Evolutionary conservation across 2,113 vertebrate genomes (phyloP).

Genomic region (Melozone crissalis): DNA sequence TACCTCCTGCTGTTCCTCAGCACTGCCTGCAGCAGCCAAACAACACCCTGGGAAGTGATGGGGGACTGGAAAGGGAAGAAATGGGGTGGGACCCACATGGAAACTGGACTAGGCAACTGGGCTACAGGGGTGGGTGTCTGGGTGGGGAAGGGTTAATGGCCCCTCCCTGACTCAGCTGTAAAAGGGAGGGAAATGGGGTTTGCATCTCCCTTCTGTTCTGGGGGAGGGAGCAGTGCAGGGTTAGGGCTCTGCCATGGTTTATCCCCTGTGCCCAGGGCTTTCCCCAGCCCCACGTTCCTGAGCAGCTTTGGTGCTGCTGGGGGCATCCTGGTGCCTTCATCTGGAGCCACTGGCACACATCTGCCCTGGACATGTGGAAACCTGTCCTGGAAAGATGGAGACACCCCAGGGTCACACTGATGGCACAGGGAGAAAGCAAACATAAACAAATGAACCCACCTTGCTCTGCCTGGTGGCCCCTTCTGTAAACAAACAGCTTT

Average conservation of each 20-base stretch:
- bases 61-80: not conserved
- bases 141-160: not conserved
- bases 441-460: rapidly evolving
- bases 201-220: not conserved
- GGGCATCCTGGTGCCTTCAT: not conserved
- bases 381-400: rapidly evolving
- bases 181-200: not conserved
- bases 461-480: not conserved
- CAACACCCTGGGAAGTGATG: rapidly evolving
- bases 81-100: rapidly evolving
- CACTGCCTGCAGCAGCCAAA: rapidly evolving
- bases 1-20: not conserved
- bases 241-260: rapidly evolving
- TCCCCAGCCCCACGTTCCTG: rapidly evolving
- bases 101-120: not conserved
- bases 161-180: not conserved
- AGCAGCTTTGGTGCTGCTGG: not conserved
- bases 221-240: not conserved
- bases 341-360: rapidly evolving
- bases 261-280: not conserved
- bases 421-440: not conserved
- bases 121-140: not conserved
- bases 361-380: not conserved
- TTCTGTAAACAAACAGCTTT: not conserved
- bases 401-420: rapidly evolving